Evolutionary conservation across 2,888 invertebrate species (phyloP).

Genomic region (Catocala sponsa): DNA sequence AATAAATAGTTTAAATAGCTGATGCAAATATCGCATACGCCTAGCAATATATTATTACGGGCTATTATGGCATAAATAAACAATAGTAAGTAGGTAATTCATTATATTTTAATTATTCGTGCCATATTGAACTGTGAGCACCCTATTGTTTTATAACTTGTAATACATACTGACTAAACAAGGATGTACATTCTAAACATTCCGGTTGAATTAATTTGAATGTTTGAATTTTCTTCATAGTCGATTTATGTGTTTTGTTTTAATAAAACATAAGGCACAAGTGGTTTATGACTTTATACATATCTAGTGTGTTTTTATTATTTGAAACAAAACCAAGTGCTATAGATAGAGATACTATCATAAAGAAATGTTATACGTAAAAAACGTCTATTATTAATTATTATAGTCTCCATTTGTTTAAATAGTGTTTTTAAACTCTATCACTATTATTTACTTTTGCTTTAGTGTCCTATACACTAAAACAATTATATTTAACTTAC

Average conservation of each 20-base stretch:
- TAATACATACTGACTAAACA: conserved; percentile 51
- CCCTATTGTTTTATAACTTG: conserved; percentile 58
- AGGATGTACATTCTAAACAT: conserved; percentile 58
- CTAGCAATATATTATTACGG: conserved; percentile 42
- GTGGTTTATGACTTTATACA: conserved; percentile 37
- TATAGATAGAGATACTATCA: no score
- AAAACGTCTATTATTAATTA: no score
- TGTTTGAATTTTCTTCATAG: conserved; percentile 54
- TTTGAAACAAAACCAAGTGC: neutral
- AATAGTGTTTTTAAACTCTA: no score
- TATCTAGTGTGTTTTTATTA: conserved; percentile 6
- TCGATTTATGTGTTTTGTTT: conserved; percentile 47
- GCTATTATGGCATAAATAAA: conserved; percentile 52
- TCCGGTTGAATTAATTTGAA: conserved; percentile 59
- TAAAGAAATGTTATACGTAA: no score
- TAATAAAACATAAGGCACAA: conserved; percentile 52
- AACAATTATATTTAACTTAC: no score
- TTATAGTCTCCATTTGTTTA: no score
- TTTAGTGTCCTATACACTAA: no score
- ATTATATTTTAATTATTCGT: conserved; percentile 33
- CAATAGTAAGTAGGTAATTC: conserved; percentile 23
- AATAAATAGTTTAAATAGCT: conserved; percentile 35
- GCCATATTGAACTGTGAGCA: conserved; percentile 50
- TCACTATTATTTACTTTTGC: no score
- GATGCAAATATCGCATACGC: conserved; percentile 44